Evolutionary conservation across 2,797 vertebrate genomes (phyloP), one percentile per base, ranked within the genome.

Genomic region (Dromococcyx pavoninus): DNA sequence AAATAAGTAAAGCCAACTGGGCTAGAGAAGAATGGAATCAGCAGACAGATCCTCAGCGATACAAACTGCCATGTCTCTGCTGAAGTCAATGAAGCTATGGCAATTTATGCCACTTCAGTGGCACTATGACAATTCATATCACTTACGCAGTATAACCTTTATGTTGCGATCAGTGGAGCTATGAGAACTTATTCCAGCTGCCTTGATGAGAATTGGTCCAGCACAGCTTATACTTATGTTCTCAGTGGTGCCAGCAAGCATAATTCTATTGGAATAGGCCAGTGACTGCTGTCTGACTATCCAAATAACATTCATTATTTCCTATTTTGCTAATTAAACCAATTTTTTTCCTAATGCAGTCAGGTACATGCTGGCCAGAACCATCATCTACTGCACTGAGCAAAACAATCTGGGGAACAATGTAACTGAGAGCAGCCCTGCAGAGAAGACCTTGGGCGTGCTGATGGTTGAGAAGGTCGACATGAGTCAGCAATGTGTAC

Each of bases 1-100:
- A 50, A 64, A 60, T 89, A 94, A 95, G 73, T 70, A 92, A 97
- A 92, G 87, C 91, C 60, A 82, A 94, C 43, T 89, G 91, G 82
- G 79, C 62, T 89, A 95, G 91, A 78, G 93, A 94, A 82, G 89
- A 93, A 89, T 74, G 43, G 83, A 83, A 70, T 32, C 73, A 90
- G 58, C 89, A 69, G 76, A 56, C 35, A 82, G 74, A 79, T 75
- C 88, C 56, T 57, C 77, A 80, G 91, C 41, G 21, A 41, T 28
- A 65, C 81, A 70, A 84, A 95, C 23, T 72, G 87, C 81, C 75
- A 24, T 14, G 1, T 21, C 33, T 58, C 35, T 50, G 85, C 83
- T 35, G 85, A 67, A 96, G 86, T 70, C 93, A 93, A 48, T 86
- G 94, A 78, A 93, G 93, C 89, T 51, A 25, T 3, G 43, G 75